Evolutionary conservation across 2,888 invertebrate genomes (phyloP), one percentile per base, ranked within the genome.

Genomic region (Steinernema scapterisci): DNA sequence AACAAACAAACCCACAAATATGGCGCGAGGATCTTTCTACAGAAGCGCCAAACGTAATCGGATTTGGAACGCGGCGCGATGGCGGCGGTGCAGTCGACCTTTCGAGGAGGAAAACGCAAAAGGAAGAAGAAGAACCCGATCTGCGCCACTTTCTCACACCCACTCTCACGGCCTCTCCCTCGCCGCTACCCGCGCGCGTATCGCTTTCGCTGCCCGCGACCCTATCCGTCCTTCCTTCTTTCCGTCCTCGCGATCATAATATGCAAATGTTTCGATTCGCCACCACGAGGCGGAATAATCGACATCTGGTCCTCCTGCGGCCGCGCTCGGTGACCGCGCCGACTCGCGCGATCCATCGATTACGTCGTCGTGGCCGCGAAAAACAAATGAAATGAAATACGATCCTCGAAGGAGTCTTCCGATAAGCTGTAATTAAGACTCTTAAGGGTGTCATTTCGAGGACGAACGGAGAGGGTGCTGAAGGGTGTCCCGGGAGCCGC

Each of bases 351-450:
- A 31, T 63, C 63, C 63, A 63, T 63, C 63, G 63, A 63, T 63
- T 63, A 63, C 63, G 63, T 63, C 63, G 38, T 38, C 38, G 38
- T 38, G 38, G 38, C 38, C 38, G 63, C 63, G 25, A 63, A 63
- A 63, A 63, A 63, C 63, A 63, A 63, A 63, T 63, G 63, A 27
- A 63, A 27, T 63, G 63, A 63, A 63, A 63, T 63, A 63, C 19
- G 63, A 63, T 63, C 63, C 38, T 31, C 25, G 25, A 63, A 31
- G n/a, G 54, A 63, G 63, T 27, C 63, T 27, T 63, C 63, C 63
- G 63, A 27, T 63, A 63, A 63, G 63, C 63, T 31, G 63, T 63
- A 27, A 63, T 63, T 63, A 63, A 63, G 63, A 27, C 63, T 31
- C 21, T 63, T 63, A 31, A 25, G 63, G 48, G 48, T 48, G 48